A percentile compares a stretch with the other conserved stretches of the same genome.
phyloP scores from a whole-genome alignment of 2,888 invertebrate species.

The Pteria penguin region DNA sequence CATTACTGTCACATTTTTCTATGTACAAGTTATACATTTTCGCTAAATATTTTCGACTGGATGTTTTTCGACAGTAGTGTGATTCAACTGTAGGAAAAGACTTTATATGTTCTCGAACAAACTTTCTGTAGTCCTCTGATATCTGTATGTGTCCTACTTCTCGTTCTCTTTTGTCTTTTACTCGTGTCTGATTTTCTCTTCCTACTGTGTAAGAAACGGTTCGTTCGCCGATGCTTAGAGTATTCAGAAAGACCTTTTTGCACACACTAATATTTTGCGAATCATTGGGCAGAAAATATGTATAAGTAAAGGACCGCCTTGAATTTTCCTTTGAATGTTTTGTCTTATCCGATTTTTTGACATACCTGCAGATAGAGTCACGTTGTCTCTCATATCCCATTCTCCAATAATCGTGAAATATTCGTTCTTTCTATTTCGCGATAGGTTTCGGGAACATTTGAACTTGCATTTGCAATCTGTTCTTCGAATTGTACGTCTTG shows the following conservation, averaged over 20 bases:
- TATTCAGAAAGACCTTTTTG: neutral
- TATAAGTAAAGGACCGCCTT: too few relatives aligned
- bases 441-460: slow-evolving; percentile 1
- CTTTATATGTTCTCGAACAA: neutral
- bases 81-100: slow-evolving; percentile 4
- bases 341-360: neutral
- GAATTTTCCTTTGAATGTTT: too few relatives aligned
- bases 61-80: slow-evolving; percentile 16
- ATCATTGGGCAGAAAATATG: too few relatives aligned
- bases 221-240: slow-evolving; percentile 4
- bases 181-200: neutral
- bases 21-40: slow-evolving; percentile 39
- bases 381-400: slow-evolving; percentile 1
- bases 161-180: slow-evolving; percentile 6
- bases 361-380: slow-evolving; percentile 3
- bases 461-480: slow-evolving; percentile 5
- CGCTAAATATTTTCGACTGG: neutral
- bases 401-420: slow-evolving; percentile 12
- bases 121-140: neutral
- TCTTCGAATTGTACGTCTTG: neutral
- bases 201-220: neutral
- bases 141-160: neutral
- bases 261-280: too few relatives aligned
- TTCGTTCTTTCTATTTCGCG: neutral
- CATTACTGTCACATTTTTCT: slow-evolving; percentile 34